Evolutionary conservation across 2,888 invertebrate genomes (phyloP).

Genomic region (Papilio protenor): DNA sequence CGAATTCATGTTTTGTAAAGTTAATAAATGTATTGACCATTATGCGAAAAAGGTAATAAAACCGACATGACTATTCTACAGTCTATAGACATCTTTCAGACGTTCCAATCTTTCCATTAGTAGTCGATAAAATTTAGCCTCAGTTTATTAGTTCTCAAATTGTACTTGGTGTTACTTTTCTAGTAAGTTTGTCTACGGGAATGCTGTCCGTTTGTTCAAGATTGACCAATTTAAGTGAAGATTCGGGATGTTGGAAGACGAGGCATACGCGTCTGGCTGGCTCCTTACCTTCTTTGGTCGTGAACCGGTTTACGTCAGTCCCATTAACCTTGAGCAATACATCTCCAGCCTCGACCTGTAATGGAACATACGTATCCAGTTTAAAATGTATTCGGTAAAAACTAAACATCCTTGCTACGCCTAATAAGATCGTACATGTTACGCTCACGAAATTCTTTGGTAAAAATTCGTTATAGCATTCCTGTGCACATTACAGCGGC

Average conservation of each 20-base stretch:
- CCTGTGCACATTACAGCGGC: not conserved
- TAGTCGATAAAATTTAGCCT: not conserved
- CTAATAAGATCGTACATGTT: conserved; percentile 30
- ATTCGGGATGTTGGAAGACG: conserved; percentile 55
- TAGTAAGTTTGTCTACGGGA: too few species aligned
- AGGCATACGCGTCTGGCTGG: conserved; percentile 67
- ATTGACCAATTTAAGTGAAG: not conserved
- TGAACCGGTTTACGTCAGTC: conserved; percentile 95
- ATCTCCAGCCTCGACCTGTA: conserved; percentile 97
- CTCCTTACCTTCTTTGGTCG: conserved; percentile 94
- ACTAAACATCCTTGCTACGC: conserved; percentile 31
- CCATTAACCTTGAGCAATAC: conserved; percentile 97
- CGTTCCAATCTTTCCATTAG: not conserved
- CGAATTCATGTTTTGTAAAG: not conserved
- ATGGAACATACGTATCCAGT: conserved; percentile 61
- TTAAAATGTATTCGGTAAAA: conserved; percentile 40
- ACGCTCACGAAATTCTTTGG: conserved; percentile 7
- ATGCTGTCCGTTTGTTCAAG: not conserved
- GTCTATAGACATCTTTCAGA: not conserved
- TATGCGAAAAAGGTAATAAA: not conserved
- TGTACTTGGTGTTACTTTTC: too few species aligned
- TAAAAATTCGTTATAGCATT: not conserved
- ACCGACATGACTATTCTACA: not conserved
- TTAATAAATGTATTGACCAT: not conserved
- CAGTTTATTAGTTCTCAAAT: not conserved